Evolutionary conservation across 2,888 invertebrate genomes (phyloP), one percentile per base, ranked within the genome.

Genomic region (Cephalotes varians): DNA sequence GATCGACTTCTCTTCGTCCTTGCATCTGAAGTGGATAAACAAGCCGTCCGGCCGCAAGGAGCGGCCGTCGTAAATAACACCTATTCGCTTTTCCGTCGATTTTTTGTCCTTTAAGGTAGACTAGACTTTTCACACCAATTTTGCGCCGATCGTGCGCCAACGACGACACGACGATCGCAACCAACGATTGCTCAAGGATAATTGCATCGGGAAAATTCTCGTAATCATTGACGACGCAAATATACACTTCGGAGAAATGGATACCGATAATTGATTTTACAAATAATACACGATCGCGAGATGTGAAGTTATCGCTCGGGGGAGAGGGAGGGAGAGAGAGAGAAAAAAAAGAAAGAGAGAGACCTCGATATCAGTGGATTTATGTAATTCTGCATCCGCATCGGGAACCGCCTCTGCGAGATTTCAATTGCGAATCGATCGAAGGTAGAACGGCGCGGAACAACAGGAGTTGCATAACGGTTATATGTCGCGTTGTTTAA

Each of bases 401-500:
- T 37, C 12, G 34, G 80, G 84, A 71, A 80, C 65, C 31, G 73
- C 40, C 60, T 74, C 15, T 58, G 28, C 12, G 49, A 80, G 58
- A 80, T 80, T 73, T 74, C 60, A 60, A 80, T 73, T 47, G 76
- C 81, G 80, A 85, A 64, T 88, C 86, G 83, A 85, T 85, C 64
- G 85, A 81, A 83, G 82, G 88, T 85, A 83, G 84, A 87, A 86
- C 60, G 81, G 76, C 25, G 51, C 9, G 62, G 54, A 60, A 77
- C 77, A 65, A 72, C 82, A 7, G 28, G 18, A 28, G 25, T 89
- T 89, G 85, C 87, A 51, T 81, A 89, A 89, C 69, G 84, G 83
- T 89, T 89, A 88, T 86, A 80, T 69, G 77, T 82, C 81, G 72
- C 87, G 89, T 89, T 84, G 87, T 87, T 86, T 77, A 85, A 81